Evolutionary conservation across 2,888 invertebrate species (phyloP).

Genomic region (Lasioglossum figueresi): DNA sequence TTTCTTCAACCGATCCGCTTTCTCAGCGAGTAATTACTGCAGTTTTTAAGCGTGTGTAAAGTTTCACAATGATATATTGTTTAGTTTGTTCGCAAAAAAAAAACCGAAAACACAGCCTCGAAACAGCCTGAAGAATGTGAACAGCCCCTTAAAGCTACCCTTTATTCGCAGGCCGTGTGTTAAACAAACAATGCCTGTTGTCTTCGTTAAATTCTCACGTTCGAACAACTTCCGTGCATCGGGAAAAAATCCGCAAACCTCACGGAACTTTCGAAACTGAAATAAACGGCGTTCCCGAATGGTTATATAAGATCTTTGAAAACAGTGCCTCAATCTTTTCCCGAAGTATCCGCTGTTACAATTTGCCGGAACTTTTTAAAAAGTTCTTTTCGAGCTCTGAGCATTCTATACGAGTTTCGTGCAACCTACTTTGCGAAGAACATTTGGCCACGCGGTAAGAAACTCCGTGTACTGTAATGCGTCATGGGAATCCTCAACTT

Average conservation of each 20-base stretch:
- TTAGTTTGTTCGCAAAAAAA: background rate
- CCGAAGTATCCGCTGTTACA: constrained; percentile 1
- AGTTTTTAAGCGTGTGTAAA: background rate
- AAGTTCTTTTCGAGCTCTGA: constrained; percentile 34
- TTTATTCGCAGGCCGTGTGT: background rate
- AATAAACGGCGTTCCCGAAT: constrained; percentile 1
- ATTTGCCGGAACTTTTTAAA: constrained; percentile 19
- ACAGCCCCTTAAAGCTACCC: background rate
- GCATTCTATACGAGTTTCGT: constrained; percentile 33
- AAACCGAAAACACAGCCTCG: background rate
- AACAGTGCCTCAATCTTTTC: background rate
- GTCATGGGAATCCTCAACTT: constrained; percentile 55
- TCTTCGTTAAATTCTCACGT: constrained; percentile 4
- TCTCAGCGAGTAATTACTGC: background rate
- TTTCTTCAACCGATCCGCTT: background rate
- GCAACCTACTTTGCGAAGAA: constrained; percentile 49
- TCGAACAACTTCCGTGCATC: background rate
- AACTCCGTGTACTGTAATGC: constrained; percentile 41
- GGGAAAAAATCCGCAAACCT: background rate
- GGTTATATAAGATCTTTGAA: constrained; percentile 11
- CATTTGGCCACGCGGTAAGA: constrained; percentile 51
- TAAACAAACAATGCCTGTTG: constrained; percentile 1
- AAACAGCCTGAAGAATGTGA: background rate
- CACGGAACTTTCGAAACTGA: background rate
- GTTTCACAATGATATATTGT: background rate